Evolutionary conservation across 2,113 vertebrate species (phyloP).

Genomic region (Channa argus): DNA sequence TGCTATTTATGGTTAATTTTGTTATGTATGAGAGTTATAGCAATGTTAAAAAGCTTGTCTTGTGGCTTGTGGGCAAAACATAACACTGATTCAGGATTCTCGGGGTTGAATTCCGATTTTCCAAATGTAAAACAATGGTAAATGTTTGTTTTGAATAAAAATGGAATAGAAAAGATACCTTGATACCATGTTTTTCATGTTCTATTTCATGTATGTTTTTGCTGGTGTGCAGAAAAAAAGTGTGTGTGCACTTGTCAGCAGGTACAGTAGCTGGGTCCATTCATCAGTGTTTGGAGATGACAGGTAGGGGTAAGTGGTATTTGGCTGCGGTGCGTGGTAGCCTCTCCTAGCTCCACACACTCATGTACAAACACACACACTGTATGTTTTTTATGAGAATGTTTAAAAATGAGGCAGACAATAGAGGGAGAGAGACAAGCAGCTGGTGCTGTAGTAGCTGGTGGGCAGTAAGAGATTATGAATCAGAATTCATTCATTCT

Average conservation of each 20-base stretch:
- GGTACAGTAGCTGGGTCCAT: slow-evolving; percentile 22
- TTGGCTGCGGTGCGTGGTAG: slow-evolving; percentile 17
- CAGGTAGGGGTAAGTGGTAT: slow-evolving; percentile 50
- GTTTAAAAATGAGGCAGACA: neutral
- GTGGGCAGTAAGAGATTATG: slow-evolving; percentile 30
- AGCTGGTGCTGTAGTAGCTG: slow-evolving; percentile 24
- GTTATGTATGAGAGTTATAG: no score
- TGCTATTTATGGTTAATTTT: no score
- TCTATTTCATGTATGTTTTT: neutral
- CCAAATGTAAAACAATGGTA: no score
- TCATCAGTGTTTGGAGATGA: slow-evolving; percentile 55
- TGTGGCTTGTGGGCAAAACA: no score
- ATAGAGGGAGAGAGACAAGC: neutral
- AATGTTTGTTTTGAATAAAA: no score
- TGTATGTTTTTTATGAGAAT: neutral
- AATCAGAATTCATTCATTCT: slow-evolving; percentile 41
- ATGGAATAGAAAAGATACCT: no score
- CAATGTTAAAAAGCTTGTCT: no score
- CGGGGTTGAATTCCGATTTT: no score
- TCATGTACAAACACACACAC: neutral
- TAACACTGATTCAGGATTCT: no score
- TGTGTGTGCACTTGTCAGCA: slow-evolving; percentile 3
- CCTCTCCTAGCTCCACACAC: neutral
- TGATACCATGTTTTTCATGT: neutral
- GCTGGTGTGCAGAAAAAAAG: neutral